A percentile compares a stretch with the other conserved stretches of the same genome.
phyloP scores from a whole-genome alignment of 2,113 vertebrate genomes.

The Lycocorax pyrrhopterus region DNA sequence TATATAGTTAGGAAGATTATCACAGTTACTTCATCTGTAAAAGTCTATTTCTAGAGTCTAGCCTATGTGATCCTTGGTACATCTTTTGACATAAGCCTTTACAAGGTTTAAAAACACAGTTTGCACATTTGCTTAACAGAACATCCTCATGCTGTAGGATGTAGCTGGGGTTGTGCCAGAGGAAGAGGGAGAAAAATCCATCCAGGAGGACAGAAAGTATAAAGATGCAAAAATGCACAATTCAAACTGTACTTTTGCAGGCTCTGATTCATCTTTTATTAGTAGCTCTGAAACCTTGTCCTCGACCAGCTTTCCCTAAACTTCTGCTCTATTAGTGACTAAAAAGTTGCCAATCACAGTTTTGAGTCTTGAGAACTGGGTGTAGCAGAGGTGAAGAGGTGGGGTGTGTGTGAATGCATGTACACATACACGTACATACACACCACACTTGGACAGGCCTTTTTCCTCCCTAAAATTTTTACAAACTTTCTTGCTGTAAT shows the following conservation, averaged over 20 bases:
- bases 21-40: neutral
- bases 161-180: neutral
- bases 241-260: neutral
- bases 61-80: neutral
- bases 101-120: neutral
- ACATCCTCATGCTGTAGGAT: neutral
- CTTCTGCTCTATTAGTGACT: neutral
- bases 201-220: neutral
- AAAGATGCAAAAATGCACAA: neutral
- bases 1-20: neutral
- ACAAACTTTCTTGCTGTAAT: neutral
- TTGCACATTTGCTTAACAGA: neutral
- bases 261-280: neutral
- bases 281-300: neutral
- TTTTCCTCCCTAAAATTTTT: neutral
- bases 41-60: neutral
- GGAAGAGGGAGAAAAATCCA: neutral
- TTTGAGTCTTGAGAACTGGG: neutral
- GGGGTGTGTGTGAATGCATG: neutral
- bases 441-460: neutral
- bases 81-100: neutral
- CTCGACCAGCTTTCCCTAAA: neutral
- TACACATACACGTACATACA: too few species aligned
- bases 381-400: neutral
- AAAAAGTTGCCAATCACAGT: neutral